phyloP scores from a whole-genome alignment of 1,140 invertebrate genomes.

The Drosophila bifasciata region DNA sequence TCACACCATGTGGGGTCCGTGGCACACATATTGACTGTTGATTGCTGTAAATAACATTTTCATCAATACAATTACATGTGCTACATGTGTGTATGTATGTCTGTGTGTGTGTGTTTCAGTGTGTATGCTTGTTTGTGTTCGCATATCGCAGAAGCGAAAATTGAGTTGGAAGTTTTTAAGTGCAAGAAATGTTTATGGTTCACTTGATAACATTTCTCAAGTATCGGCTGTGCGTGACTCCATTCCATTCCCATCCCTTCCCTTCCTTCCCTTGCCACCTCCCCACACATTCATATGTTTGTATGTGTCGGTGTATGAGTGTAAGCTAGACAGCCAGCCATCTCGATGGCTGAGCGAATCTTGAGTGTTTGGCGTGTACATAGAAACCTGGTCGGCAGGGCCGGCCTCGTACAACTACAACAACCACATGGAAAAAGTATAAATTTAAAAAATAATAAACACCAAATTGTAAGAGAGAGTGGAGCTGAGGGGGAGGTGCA shows the following conservation, averaged over 20 bases:
- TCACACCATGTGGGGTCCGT: no score
- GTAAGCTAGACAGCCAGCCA: neutral
- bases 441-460: slow-evolving; percentile 43
- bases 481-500: no score
- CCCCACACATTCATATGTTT: neutral
- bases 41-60: slow-evolving; percentile 76
- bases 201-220: slow-evolving; percentile 71
- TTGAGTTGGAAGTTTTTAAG: slow-evolving; percentile 75
- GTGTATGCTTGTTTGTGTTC: slow-evolving; percentile 30
- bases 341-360: slow-evolving; percentile 9
- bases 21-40: slow-evolving; percentile 55
- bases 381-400: slow-evolving; percentile 1
- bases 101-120: slow-evolving; percentile 1
- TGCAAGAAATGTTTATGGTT: slow-evolving; percentile 76
- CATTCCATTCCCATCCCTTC: neutral
- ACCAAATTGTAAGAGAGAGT: neutral
- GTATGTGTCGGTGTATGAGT: neutral
- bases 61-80: slow-evolving; percentile 73
- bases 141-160: slow-evolving; percentile 57
- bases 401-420: slow-evolving; percentile 12
- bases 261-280: no score
- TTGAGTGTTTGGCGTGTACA: neutral
- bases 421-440: slow-evolving; percentile 2
- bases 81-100: slow-evolving; percentile 15
- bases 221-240: slow-evolving; percentile 51